Base-by-base conservation (phyloP, 1,140 invertebrate species). In the Drosophila santomea region DNA sequence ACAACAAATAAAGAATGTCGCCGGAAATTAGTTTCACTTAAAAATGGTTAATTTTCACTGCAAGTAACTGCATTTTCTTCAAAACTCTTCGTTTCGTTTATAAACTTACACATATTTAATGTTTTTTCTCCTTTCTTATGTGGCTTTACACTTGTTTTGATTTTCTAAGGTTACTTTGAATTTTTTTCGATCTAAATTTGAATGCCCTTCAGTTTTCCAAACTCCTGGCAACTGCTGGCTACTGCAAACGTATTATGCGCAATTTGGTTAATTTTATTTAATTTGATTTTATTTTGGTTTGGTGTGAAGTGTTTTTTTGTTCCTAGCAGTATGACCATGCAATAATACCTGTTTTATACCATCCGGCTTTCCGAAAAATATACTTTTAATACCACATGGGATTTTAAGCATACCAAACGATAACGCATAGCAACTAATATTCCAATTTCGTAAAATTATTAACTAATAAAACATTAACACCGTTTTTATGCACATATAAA, bases 61-160 rank as follows among this genome's bases (percentile, higher is more conserved):
- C 12, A 50, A 50, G 32, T 48, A 15, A 15, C 7, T 51, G 56
- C 11, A n/a, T 20, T 41, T 23, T 50, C 15, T 43, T 3, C 14
- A 39, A 14, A 11, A 6, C 39, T 32, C 12, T 8, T 39, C 17
- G 23, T 45, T 48, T 48, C 20, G 36, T 41, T 55, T 59, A 15
- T 39, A 3, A 51, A 10, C 72, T 74, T 74, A 74, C 72, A 74
- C 72, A 74, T 74, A 15, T 12, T 74, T 74, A 23, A 60, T 20
- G 41, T 32, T 20, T 51, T 64, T 23, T 14, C 32, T 36, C 11
- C 28, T 44, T 63, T 12, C 7, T n/a, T 20, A n/a, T 35, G 38
- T 23, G 38, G 47, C 43, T 45, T 44, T 66, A 36, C 38, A 68
- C 64, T 68, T 68, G 28, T 68, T 68, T 52, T 66, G 60, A 51